Evolutionary conservation across 2,888 invertebrate species (phyloP), one percentile per base, ranked within the genome.

Genomic region (Metallyticus violacea): DNA sequence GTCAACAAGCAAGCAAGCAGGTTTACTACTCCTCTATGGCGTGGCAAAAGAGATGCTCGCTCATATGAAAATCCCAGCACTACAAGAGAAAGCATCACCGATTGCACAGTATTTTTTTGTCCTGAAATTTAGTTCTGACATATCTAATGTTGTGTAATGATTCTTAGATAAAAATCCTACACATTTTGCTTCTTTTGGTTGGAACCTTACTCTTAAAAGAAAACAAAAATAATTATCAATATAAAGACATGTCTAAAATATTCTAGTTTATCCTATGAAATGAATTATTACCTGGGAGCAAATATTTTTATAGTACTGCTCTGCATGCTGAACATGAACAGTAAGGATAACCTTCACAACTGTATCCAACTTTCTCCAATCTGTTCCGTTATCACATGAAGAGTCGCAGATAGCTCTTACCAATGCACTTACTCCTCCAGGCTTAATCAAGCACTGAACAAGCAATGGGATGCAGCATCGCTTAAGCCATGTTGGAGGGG

Each of bases 301-400:
- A 86, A 92, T 89, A 77, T 90, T 89, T 83, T 90, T 87, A 83
- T 94, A 91, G 90, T 95, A 95, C 62, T 92, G 91, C 81, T 93
- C 93, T 89, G 94, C 93, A 62, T 88, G 78, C 26, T 86, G 86
- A n/a, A 87, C 86, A 25, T 88, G 88, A 89, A 92, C 93, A 40
- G 93, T 92, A 86, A 94, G 91, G 87, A 96, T 93, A 86, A 97
- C 92, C 91, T 94, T 94, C 83, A 94, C 94, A 87, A 96, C 93
- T 89, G 94, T 93, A 87, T 96, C 94, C 89, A 95, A 93, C 90
- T 94, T 94, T 89, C 93, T 93, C 96, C 96, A 96, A 89, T 95
- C 94, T 89, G 92, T 92, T 0, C 94, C 94, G 26, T 92, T 92
- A 89, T 95, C 94, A 86, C 93, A 91, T 89, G 93, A 92, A 88